Conservation (phyloP, 2,797 vertebrate genomes). For the Notolabrus celidotus region DNA sequence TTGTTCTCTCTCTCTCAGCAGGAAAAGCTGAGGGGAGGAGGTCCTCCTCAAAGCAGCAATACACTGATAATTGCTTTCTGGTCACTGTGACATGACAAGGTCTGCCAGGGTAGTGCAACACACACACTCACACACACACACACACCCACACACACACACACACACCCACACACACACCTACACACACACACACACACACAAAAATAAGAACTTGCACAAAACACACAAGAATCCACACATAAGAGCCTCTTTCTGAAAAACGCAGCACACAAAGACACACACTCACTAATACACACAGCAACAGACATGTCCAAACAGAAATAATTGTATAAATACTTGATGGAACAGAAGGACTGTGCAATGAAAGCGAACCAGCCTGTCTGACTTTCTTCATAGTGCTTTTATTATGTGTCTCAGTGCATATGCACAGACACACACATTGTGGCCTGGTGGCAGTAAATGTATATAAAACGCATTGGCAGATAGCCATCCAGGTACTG, state of each 20-base stretch:
- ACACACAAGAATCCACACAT: slow-evolving; percentile 9
- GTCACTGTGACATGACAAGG: slow-evolving; percentile 85
- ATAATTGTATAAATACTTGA: slow-evolving; percentile 57
- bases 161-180: slow-evolving; percentile 29
- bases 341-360: slow-evolving; percentile 49
- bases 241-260: slow-evolving; percentile 17
- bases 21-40: slow-evolving; percentile 59
- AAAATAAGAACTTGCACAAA: slow-evolving; percentile 20
- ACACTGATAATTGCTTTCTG: slow-evolving; percentile 84
- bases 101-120: slow-evolving; percentile 66
- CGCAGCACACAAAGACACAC: slow-evolving; percentile 34
- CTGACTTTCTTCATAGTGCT: slow-evolving; percentile 40
- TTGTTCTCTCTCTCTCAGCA: slow-evolving; percentile 35
- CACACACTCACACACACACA: slow-evolving; percentile 24
- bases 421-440: slow-evolving; percentile 41
- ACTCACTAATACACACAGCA: slow-evolving; percentile 42
- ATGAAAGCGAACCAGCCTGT: slow-evolving; percentile 51
- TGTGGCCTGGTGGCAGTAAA: slow-evolving; percentile 31
- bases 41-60: slow-evolving; percentile 73
- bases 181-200: no score
- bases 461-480: slow-evolving; percentile 30
- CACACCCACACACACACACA: slow-evolving; percentile 23
- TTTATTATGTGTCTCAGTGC: slow-evolving; percentile 36
- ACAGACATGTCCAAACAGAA: slow-evolving; percentile 52
- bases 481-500: slow-evolving; percentile 14